Percentiles rank a stretch among this genome's conserved stretches.
These are phyloP conservation scores for Glyptemys insculpta DNA, from an alignment of 2,797 vertebrate species.

Conservation along the genomic window DNA sequence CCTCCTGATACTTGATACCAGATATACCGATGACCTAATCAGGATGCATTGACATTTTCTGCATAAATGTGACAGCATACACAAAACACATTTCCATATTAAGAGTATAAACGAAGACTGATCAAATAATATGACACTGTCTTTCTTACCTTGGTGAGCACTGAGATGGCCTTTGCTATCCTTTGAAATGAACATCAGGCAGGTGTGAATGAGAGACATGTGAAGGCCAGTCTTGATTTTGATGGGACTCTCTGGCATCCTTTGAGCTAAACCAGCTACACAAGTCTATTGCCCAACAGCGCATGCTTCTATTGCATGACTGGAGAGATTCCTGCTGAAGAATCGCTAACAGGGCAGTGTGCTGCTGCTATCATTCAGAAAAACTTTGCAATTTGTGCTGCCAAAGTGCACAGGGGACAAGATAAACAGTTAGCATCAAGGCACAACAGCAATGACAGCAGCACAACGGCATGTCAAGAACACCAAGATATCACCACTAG, in stretches of 20 bases:
- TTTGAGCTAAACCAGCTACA: not conserved
- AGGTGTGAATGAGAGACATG: not conserved
- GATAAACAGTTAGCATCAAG: not conserved
- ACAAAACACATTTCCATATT: not conserved
- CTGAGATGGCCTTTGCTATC: not conserved
- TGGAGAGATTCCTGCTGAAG: not conserved
- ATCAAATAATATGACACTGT: not conserved
- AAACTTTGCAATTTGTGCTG: not conserved
- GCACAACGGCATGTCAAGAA: no score
- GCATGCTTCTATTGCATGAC: not conserved
- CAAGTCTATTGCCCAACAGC: not conserved
- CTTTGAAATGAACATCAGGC: not conserved
- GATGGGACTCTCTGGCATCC: not conserved
- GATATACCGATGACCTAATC: not conserved
- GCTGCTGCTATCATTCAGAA: not conserved
- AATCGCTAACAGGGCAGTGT: not conserved
- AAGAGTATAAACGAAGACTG: not conserved
- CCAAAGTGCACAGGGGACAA: not conserved
- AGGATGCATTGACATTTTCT: not conserved
- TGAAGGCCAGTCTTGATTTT: not conserved
- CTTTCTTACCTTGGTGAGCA: not conserved
- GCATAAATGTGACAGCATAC: not conserved
- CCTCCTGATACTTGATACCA: no score
- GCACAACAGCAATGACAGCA: not conserved
- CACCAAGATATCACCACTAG: no score